phyloP scores from a whole-genome alignment of 2,888 invertebrate genomes.

The Apamea monoglypha region DNA sequence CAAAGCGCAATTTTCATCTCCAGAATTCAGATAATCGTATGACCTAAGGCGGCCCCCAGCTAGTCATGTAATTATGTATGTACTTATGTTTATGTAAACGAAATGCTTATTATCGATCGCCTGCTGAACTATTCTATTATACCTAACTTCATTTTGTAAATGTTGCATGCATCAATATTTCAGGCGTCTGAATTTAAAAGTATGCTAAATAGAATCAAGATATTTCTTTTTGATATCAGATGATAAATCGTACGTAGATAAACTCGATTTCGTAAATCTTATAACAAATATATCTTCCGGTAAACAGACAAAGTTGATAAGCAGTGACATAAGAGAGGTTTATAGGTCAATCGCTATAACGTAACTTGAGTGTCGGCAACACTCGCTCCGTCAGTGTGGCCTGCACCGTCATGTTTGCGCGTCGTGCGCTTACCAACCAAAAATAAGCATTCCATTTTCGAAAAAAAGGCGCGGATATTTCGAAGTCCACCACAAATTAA shows the following conservation, averaged over 20 bases:
- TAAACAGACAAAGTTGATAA: constrained; percentile 52
- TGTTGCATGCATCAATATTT: constrained; percentile 14
- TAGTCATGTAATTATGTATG: background rate
- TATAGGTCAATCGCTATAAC: constrained; percentile 67
- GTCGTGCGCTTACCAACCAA: constrained; percentile 56
- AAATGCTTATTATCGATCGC: background rate
- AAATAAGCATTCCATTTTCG: constrained; percentile 42
- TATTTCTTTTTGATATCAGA: background rate
- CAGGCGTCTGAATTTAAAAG: constrained; percentile 27
- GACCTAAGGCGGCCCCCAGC: background rate
- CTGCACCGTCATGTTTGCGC: constrained; percentile 66
- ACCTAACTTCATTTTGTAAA: background rate
- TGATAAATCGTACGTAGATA: background rate
- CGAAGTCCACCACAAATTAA: background rate
- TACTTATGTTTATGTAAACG: background rate
- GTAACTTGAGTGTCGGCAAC: constrained; percentile 66
- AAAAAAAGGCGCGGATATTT: constrained; percentile 54
- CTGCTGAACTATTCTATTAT: constrained; percentile 7
- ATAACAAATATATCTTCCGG: constrained; percentile 16
- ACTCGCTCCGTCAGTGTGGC: constrained; percentile 67
- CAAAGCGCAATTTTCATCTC: background rate
- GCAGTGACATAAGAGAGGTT: constrained; percentile 69
- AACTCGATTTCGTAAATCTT: background rate
- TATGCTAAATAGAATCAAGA: background rate
- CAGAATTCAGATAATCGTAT: background rate